phyloP scores from a whole-genome alignment of 2,797 vertebrate species.

The Xenops minutus region DNA sequence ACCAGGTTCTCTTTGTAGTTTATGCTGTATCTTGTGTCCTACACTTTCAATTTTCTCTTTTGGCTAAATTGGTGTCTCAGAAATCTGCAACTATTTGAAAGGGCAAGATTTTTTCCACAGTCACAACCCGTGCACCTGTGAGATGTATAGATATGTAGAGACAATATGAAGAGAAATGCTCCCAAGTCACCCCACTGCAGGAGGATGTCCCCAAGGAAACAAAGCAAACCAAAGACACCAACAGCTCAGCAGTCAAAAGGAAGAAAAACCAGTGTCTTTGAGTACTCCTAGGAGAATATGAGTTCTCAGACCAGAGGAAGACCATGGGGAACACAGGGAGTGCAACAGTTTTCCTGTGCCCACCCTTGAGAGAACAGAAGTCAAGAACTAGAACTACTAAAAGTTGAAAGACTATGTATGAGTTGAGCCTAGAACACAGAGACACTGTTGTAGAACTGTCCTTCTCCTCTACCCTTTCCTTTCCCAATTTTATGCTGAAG shows the following conservation, averaged over 20 bases:
- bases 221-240: neutral
- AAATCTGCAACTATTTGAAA: neutral
- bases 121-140: rapidly evolving
- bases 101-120: neutral
- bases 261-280: neutral
- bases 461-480: neutral
- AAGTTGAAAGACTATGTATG: neutral
- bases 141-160: neutral
- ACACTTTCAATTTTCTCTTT: neutral
- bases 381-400: neutral
- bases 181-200: rapidly evolving
- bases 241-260: neutral
- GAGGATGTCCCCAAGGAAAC: neutral
- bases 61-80: neutral
- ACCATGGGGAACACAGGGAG: no score
- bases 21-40: neutral
- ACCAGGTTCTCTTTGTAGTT: neutral
- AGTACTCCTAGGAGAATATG: neutral
- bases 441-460: neutral
- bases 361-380: neutral
- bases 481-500: neutral
- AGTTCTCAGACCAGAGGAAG: neutral
- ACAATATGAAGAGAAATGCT: neutral
- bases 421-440: neutral
- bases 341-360: neutral